phyloP scores from a whole-genome alignment of 2,888 invertebrate species.

The Chloroclysta siterata region DNA sequence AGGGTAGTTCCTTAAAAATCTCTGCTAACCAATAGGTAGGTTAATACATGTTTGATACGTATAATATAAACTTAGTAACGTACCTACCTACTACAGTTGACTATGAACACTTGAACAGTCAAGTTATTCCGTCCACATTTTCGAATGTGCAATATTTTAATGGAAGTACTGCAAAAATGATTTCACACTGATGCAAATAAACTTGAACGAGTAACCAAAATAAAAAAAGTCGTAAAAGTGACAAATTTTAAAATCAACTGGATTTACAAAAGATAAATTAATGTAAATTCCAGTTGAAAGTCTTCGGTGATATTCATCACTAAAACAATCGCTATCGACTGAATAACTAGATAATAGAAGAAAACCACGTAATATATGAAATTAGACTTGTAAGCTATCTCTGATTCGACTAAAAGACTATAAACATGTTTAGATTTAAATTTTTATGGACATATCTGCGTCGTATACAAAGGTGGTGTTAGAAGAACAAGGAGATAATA shows the following conservation, averaged over 20 bases:
- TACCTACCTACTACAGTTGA: conserved; percentile 21
- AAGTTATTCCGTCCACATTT: conserved; percentile 79
- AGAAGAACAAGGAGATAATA: conserved; percentile 79
- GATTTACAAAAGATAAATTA: conserved; percentile 49
- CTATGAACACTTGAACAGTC: conserved; percentile 30
- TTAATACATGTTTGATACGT: conserved; percentile 11
- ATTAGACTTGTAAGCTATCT: conserved; percentile 79
- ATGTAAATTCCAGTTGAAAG: conserved; percentile 63
- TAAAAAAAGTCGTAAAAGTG: conserved; percentile 25
- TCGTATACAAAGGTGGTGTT: conserved; percentile 74
- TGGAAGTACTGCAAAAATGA: conserved; percentile 54
- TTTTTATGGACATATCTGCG: conserved; percentile 82
- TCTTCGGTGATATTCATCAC: conserved; percentile 76
- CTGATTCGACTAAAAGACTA: conserved; percentile 84
- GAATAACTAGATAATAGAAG: conserved; percentile 77
- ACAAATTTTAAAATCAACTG: conserved; percentile 53
- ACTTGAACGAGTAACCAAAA: conserved; percentile 43
- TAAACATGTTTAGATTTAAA: conserved; percentile 78
- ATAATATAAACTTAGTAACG: conserved; percentile 26
- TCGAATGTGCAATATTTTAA: conserved; percentile 65
- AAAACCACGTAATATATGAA: conserved; percentile 71
- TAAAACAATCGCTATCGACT: conserved; percentile 76
- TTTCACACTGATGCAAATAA: conserved; percentile 64
- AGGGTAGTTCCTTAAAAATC: conserved; percentile 9
- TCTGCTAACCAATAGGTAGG: conserved; percentile 10